Base-by-base conservation (phyloP, 2,113 vertebrate genomes). In the Hystrix brachyura region DNA sequence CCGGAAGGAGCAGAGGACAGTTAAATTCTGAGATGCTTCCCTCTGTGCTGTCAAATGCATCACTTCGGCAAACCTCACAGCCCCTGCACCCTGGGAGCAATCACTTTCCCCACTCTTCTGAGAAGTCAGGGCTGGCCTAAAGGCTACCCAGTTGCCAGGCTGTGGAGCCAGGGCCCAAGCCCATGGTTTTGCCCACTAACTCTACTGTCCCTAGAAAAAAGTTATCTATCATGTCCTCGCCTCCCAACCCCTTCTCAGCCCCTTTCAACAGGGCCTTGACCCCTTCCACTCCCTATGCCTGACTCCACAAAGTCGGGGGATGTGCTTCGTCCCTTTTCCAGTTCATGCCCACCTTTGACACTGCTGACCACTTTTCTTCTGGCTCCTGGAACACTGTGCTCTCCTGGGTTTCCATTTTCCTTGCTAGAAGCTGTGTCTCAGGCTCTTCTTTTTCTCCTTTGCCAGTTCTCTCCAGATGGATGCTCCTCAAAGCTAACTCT, bases 21-120 rank as follows among this genome's bases (percentile, higher is more conserved):
- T 19, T 21, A 25, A 1, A 7, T 51, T 84, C 67, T 64, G 53
- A 87, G 48, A 7, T 15, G 21, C 19, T 34, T 53, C 59, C 1
- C 38, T 0, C 38, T 0, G 0, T 1, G 43, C 51, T 43, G 29
- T n/a, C 5, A 34, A 17, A 10, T 3, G 19, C 25, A 27, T 18
- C 46, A 17, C 25, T 29, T 72, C 74, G n/a, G 1, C 4, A 5
- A 2, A 12, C 53, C 15, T 60, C 90, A 32, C 0, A 34, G 2
- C 46, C 43, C 1, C 74, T 10, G 43, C 12, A 15, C 53, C 57
- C 74, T 18, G 7, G 4, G 46, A 48, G 25, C 59, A 14, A 9
- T 7, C 13, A 1, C 46, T 27, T 12, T 4, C 65, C 82, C 18
- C 43, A 4, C 10, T 32, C 46, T 46, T 51, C 14, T 6, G 29